Percentiles rank a stretch among this genome's conserved stretches.
Conservation (phyloP, 2,797 vertebrate genomes). For the Myotis daubentonii region DNA sequence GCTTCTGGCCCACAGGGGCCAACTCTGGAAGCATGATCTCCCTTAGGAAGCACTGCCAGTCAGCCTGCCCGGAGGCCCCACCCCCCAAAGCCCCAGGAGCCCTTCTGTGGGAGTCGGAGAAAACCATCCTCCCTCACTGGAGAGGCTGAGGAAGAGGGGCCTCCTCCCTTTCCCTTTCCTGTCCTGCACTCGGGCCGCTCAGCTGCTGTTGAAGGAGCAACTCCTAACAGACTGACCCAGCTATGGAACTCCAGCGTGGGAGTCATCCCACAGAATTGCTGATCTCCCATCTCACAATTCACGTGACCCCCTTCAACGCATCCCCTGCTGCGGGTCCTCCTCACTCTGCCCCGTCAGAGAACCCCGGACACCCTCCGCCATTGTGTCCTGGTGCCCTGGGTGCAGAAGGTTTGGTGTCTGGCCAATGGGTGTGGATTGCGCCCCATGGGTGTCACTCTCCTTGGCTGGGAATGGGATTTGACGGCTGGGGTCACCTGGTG, state of each 20-base stretch:
- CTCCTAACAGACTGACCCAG: not conserved
- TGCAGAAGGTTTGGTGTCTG: not conserved
- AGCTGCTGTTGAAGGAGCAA: not conserved
- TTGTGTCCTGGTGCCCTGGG: not conserved
- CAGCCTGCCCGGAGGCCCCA: constrained; percentile 47
- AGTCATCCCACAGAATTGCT: not conserved
- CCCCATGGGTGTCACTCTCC: not conserved
- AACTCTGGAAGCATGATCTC: constrained; percentile 56
- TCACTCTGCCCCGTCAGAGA: not conserved
- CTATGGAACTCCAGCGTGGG: not conserved
- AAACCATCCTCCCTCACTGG: constrained; percentile 44
- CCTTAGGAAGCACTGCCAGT: constrained; percentile 66
- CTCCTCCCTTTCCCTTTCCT: not conserved
- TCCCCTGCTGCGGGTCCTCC: not conserved
- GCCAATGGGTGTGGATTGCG: not conserved
- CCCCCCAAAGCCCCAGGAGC: constrained; percentile 46
- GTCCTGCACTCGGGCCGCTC: not conserved
- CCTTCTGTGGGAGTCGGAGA: constrained; percentile 22
- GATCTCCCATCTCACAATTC: not conserved
- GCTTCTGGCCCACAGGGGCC: not conserved
- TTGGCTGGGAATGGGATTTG: not conserved
- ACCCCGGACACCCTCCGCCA: not conserved
- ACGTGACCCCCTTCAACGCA: not conserved
- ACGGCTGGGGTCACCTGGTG: not conserved
- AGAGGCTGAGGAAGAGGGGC: not conserved